Evolutionary conservation across 2,113 vertebrate genomes (phyloP).

Genomic region (Oceanites oceanicus): DNA sequence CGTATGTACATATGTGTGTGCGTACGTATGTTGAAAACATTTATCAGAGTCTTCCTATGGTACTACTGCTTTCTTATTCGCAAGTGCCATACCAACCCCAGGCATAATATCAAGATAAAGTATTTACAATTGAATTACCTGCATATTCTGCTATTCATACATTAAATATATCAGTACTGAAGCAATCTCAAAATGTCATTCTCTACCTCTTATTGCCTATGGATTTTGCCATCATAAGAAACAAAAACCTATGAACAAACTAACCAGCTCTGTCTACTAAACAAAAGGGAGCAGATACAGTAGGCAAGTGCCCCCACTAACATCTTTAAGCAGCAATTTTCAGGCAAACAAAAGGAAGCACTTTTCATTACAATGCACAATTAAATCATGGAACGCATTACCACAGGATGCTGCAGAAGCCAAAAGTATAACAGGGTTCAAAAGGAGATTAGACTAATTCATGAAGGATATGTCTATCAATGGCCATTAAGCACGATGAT

Average conservation of each 20-base stretch:
- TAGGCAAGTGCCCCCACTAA: background rate
- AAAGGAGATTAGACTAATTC: slow-evolving; percentile 37
- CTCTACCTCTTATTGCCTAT: background rate
- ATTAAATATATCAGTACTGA: background rate
- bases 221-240: background rate
- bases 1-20: fast-evolving
- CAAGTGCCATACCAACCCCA: background rate
- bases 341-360: slow-evolving; percentile 52
- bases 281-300: background rate
- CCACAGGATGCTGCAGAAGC: slow-evolving; percentile 51
- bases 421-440: slow-evolving; percentile 24
- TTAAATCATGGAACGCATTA: slow-evolving; percentile 34
- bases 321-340: slow-evolving; percentile 2
- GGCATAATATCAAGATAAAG: background rate
- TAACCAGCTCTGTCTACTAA: background rate
- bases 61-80: background rate
- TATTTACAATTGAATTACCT: background rate
- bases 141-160: background rate
- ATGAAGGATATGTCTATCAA: slow-evolving; percentile 50
- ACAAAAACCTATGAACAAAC: background rate
- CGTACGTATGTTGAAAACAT: background rate
- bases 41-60: background rate
- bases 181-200: background rate
- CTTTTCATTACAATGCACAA: slow-evolving; percentile 27
- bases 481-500: slow-evolving; percentile 2